phyloP scores from a whole-genome alignment of 2,888 invertebrate species.

The Uloborus plumipes region DNA sequence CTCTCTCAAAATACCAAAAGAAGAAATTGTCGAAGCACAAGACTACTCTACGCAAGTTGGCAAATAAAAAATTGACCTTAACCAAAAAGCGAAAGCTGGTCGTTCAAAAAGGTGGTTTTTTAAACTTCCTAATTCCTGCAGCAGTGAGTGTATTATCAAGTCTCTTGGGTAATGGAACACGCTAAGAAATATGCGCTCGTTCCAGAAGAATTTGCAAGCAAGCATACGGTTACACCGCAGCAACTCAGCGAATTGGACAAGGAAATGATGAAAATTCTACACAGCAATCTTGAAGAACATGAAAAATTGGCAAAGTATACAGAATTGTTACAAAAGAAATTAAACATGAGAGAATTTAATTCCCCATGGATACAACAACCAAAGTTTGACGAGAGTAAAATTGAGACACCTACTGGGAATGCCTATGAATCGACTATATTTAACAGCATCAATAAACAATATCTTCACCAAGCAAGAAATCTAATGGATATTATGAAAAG shows the following conservation, averaged over 20 bases:
- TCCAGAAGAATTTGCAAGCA: neutral
- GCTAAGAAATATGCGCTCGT: neutral
- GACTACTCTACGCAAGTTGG: neutral
- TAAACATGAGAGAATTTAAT: neutral
- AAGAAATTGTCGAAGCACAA: neutral
- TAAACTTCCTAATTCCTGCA: no score
- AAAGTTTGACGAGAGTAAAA: neutral
- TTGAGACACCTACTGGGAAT: no score
- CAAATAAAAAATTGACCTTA: neutral
- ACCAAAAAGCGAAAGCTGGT: neutral
- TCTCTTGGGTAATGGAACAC: constrained; percentile 3
- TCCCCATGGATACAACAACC: neutral
- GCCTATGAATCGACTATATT: no score
- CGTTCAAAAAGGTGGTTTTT: neutral
- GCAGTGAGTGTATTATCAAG: no score
- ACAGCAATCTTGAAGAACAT: neutral
- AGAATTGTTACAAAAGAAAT: neutral
- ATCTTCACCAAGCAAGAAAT: no score
- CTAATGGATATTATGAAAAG: no score
- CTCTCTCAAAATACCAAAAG: neutral
- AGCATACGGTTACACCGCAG: neutral
- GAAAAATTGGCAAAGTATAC: neutral
- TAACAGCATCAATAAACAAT: no score
- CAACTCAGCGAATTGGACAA: neutral
- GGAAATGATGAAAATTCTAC: no score